These are phyloP conservation scores for Hylaeus volcanicus DNA, from an alignment of 1,140 invertebrate genomes.

Conservation along the genomic window DNA sequence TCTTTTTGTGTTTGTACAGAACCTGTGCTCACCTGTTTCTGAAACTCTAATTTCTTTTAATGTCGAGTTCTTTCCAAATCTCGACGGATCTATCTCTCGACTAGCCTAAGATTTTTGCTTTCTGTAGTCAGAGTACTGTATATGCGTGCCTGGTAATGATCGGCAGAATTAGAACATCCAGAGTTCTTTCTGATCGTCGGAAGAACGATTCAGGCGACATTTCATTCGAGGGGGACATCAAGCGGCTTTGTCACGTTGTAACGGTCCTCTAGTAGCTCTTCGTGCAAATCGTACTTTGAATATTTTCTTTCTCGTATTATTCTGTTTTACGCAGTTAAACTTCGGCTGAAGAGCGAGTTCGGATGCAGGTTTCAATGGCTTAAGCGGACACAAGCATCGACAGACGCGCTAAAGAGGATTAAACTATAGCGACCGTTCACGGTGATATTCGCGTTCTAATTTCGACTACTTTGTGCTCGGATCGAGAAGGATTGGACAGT, in stretches of 20 bases:
- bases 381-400: neutral
- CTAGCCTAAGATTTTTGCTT: too few species aligned
- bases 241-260: conserved; percentile 35
- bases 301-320: conserved; percentile 31
- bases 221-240: conserved; percentile 26
- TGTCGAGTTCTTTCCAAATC: too few species aligned
- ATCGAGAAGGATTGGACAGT: neutral
- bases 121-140: too few species aligned
- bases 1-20: too few species aligned
- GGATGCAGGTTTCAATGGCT: neutral
- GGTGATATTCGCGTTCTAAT: neutral
- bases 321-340: conserved; percentile 33
- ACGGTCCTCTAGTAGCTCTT: conserved; percentile 15
- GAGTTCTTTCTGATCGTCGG: neutral
- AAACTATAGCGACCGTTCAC: neutral
- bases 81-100: too few species aligned
- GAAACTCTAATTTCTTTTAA: too few species aligned
- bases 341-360: neutral
- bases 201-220: neutral
- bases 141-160: neutral
- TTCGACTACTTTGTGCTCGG: neutral
- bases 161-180: neutral
- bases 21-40: too few species aligned
- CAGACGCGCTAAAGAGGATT: conserved; percentile 6
- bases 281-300: conserved; percentile 12